Evolutionary conservation across 1,140 invertebrate species (phyloP), one percentile per base, ranked within the genome.

Genomic region (Cephus cinctus): DNA sequence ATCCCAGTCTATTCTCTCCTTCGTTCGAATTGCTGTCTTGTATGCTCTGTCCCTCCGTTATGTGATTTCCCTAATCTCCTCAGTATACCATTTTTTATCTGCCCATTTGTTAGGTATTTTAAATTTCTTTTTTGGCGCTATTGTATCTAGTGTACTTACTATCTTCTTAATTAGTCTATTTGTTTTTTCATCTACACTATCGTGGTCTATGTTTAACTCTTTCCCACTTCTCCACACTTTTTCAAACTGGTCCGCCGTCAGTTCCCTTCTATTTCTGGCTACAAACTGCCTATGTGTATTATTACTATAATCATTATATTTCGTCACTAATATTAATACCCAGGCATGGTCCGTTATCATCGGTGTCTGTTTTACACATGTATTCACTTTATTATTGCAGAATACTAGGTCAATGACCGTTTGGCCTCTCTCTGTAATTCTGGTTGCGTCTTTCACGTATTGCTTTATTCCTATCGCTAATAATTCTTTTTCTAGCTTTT

Each of bases 381-480:
- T 35, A 5, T 23, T 12, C 21, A 45, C 12, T 21, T 25, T 16
- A 19, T 40, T 25, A 31, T 47, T 55, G 3, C 48, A 42, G 25
- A 55, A 55, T 4, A 45, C 30, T 20, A 55, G 9, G 27, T 51
- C 45, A 30, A 55, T 55, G 9, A 51, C 36, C 9, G 53, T 55
- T 39, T 43, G 18, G 11, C 41, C 36, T n/a, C 35, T 44, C 8
- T 32, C 34, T 31, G 44, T 51, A 19, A 51, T 36, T 30, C 51
- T 50, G 16, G 47, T 54, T 32, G 31, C 38, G 9, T 44, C 23
- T 11, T 20, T 40, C 5, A 51, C 46, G 8, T 23, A 46, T 31
- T 57, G 47, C 15, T 44, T 35, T 22, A 54, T 39, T 15, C 56
- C 48, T 8, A 50, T 23, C 6, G 19, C 15, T n/a, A 18, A 19